These are phyloP conservation scores for Echinops telfairi DNA, from an alignment of 2,113 vertebrate genomes.

Conservation along the genomic window DNA sequence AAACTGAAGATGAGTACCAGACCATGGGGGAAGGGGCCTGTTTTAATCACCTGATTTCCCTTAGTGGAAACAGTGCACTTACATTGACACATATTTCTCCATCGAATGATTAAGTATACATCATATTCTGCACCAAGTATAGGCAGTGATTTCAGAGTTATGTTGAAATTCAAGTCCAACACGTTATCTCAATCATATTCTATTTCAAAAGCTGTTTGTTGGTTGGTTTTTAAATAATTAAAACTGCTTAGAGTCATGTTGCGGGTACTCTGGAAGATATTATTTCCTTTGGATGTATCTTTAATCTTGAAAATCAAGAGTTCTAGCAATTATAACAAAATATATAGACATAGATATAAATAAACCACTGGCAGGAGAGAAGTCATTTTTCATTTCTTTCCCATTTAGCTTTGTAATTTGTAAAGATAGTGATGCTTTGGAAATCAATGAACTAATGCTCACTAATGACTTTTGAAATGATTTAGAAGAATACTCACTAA, in stretches of 20 bases:
- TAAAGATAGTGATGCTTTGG: background rate
- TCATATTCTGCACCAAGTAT: background rate
- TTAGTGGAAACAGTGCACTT: background rate
- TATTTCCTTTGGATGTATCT: background rate
- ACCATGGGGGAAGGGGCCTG: background rate
- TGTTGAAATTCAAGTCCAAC: too few species aligned
- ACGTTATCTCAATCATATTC: background rate
- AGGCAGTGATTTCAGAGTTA: too few species aligned
- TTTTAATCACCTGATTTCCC: background rate
- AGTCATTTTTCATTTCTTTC: background rate
- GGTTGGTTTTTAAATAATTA: background rate
- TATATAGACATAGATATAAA: background rate
- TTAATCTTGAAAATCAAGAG: background rate
- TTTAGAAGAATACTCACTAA: background rate
- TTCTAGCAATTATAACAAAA: background rate
- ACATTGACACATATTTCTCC: background rate
- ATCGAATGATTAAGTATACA: background rate
- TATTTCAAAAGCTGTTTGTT: background rate
- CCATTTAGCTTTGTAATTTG: background rate
- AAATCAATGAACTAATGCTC: background rate
- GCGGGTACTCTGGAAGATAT: background rate
- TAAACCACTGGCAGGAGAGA: background rate
- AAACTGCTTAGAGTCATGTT: background rate
- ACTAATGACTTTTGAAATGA: background rate
- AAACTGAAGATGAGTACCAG: background rate